phyloP scores from a whole-genome alignment of 2,113 vertebrate genomes.

The Pelecanoides urinatrix region DNA sequence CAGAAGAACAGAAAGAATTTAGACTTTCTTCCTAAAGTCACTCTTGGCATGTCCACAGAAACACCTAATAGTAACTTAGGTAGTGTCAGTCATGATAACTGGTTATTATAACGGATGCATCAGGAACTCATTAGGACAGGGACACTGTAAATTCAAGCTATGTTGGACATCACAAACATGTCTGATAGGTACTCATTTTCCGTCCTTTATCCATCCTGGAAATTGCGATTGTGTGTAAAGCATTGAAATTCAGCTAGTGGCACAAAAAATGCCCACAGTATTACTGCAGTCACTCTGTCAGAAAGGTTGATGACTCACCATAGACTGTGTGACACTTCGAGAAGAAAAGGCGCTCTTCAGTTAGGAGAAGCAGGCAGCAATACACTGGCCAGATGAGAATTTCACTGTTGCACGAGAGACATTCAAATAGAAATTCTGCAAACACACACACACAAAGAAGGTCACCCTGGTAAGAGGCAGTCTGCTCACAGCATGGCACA shows the following conservation, averaged over 20 bases:
- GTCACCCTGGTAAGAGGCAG: neutral
- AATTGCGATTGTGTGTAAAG: neutral
- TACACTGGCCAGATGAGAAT: constrained; percentile 87
- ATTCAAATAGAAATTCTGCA: constrained; percentile 84
- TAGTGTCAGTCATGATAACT: neutral
- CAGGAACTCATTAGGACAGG: neutral
- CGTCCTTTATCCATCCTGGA: neutral
- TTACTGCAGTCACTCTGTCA: neutral
- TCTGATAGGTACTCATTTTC: neutral
- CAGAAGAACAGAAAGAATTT: neutral
- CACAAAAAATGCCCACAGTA: neutral
- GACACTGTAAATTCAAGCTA: neutral
- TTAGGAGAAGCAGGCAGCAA: constrained; percentile 85
- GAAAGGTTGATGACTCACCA: constrained; percentile 75
- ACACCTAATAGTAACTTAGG: neutral
- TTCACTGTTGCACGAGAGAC: constrained; percentile 79
- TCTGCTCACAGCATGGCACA: neutral
- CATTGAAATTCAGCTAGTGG: neutral
- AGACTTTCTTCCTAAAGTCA: neutral
- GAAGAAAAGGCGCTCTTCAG: constrained; percentile 89
- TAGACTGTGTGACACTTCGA: constrained; percentile 93
- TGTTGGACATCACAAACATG: neutral
- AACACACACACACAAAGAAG: constrained; percentile 3
- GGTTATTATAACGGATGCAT: neutral
- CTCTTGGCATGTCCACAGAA: neutral